Base-by-base conservation (phyloP, 1,140 invertebrate species). In the Calephelis virginiensis region DNA sequence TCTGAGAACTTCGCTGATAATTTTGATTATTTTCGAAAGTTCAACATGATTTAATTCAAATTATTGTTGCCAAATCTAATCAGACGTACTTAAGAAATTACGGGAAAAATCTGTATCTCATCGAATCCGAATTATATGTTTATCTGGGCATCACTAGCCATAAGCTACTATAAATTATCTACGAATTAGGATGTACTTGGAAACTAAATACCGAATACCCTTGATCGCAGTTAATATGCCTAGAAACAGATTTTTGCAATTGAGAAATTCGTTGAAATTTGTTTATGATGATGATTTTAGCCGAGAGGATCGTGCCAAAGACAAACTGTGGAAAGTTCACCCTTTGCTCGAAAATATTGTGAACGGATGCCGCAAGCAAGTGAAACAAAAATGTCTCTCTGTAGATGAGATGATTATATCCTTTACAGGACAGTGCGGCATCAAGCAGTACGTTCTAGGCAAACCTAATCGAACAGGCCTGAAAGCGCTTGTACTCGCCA, bases 321-420 rank as follows among this genome's bases (percentile, higher is more conserved):
- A 53, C n/a, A 53, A 28, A 28, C 13, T 53, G 13, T 14, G 50
- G 50, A 53, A 53, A n/a, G 50, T 53, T 8, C 6, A n/a, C 8
- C 50, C 50, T 13, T 53, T 53, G n/a, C 50, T 53, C 2, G n/a
- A 53, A n/a, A 53, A 53, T 13, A 53, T 53, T 53, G n/a, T n/a
- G n/a, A 14, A 17, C 8, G 50, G 50, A 53, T 53, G 50, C 13
- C 11, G n/a, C 11, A 14, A 13, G n/a, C 50, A 53, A 14, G 12
- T 14, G 17, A 53, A 53, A 53, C 1, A 53, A 8, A 14, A 17
- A 53, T 14, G 8, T 53, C 17, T n/a, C n/a, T 53, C 17, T 53
- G 14, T 53, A 43, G 40, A 43, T 43, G 40, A 43, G 40, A 43
- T 43, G 5, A 43, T 43, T 43, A 43, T 43, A 43, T 5, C 40